phyloP scores from a whole-genome alignment of 2,113 vertebrate genomes.

The Lepisosteus osseus region DNA sequence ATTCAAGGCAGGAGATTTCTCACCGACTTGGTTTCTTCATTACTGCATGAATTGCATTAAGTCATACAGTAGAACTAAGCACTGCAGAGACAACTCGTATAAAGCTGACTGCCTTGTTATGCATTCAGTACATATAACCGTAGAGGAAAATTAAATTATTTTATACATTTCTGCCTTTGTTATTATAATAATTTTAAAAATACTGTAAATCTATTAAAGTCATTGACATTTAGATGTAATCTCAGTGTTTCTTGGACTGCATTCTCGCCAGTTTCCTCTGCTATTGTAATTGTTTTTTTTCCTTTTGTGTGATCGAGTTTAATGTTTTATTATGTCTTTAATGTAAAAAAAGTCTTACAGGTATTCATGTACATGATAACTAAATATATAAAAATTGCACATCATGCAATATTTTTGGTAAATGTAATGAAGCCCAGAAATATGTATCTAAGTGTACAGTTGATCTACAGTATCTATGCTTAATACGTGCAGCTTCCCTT shows the following conservation, averaged over 20 bases:
- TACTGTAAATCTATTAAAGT: conserved; percentile 69
- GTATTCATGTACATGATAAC: conserved; percentile 79
- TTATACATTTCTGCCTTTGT: conserved; percentile 82
- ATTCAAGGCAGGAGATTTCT: conserved; percentile 53
- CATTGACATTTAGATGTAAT: conserved; percentile 72
- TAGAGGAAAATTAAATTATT: conserved; percentile 94
- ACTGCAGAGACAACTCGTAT: conserved; percentile 54
- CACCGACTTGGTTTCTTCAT: conserved; percentile 55
- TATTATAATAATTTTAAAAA: conserved; percentile 77
- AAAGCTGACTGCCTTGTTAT: conserved; percentile 46
- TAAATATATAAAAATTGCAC: conserved; percentile 77
- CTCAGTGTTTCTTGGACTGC: conserved; percentile 69
- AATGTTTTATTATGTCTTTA: conserved; percentile 87
- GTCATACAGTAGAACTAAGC: conserved; percentile 69
- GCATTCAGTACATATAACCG: conserved; percentile 46
- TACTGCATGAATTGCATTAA: conserved; percentile 85
- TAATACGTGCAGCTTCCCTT: too few relatives aligned
- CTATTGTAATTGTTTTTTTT: conserved; percentile 81
- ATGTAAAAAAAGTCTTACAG: conserved; percentile 91
- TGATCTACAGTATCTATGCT: too few relatives aligned
- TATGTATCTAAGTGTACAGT: too few relatives aligned
- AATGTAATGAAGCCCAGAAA: too few relatives aligned
- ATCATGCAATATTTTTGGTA: conserved; percentile 52
- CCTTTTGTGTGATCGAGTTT: conserved; percentile 73
- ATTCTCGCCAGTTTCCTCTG: conserved; percentile 58